These are phyloP conservation scores for Autographa pulchrina DNA, from an alignment of 2,888 invertebrate genomes.

Conservation along the genomic window DNA sequence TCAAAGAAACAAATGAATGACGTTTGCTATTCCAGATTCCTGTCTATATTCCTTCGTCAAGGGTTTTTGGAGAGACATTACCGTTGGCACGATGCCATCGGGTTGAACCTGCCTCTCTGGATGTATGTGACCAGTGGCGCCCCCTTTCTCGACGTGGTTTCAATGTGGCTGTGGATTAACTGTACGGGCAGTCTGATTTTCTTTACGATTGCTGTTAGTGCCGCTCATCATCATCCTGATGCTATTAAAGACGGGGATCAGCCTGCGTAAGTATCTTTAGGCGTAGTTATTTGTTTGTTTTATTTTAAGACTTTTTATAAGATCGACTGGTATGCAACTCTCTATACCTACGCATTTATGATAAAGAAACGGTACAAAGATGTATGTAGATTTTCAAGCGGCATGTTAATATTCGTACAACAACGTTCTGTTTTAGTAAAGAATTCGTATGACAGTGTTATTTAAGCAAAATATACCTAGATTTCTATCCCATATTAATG, in stretches of 20 bases:
- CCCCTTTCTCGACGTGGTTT: slow-evolving; percentile 71
- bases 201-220: slow-evolving; percentile 91
- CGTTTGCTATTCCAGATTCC: slow-evolving; percentile 67
- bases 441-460: too few relatives aligned
- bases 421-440: too few relatives aligned
- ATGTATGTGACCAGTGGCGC: slow-evolving; percentile 79
- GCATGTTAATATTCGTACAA: not conserved
- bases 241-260: slow-evolving; percentile 94
- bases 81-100: slow-evolving; percentile 76
- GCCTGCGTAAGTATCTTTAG: slow-evolving; percentile 68
- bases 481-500: too few relatives aligned
- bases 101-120: slow-evolving; percentile 78
- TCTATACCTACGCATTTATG: too few relatives aligned
- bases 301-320: too few relatives aligned
- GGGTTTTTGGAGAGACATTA: slow-evolving; percentile 73
- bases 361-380: too few relatives aligned
- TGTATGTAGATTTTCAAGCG: too few relatives aligned
- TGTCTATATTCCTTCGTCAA: slow-evolving; percentile 68
- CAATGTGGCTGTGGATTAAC: slow-evolving; percentile 89
- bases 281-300: not conserved
- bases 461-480: too few relatives aligned
- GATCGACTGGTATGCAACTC: too few relatives aligned
- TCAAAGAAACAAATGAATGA: slow-evolving; percentile 16
- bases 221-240: slow-evolving; percentile 94
- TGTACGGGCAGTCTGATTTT: slow-evolving; percentile 90